Base-by-base conservation (phyloP, 1,140 invertebrate genomes). In the Drosophila guanche region DNA sequence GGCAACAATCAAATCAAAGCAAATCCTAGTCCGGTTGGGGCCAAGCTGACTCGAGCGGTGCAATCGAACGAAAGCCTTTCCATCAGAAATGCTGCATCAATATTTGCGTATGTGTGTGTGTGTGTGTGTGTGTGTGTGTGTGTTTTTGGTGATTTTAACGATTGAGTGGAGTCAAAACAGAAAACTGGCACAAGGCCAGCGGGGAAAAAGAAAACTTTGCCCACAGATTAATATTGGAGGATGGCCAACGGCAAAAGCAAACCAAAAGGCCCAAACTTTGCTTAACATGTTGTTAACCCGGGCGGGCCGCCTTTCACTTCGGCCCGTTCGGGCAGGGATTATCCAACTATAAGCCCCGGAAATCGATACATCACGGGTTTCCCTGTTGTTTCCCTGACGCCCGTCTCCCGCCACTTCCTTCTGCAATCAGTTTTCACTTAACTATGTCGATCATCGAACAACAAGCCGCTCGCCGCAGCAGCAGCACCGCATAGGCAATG, bases 381-480 rank as follows among this genome's bases (percentile, higher is more conserved):
- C n/a, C 70, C 27, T 57, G 66, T 67, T 80, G 78, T 81, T 68
- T 83, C 50, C 41, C 58, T n/a, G 42, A 7, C 43, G 8, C 4
- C 16, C 45, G 20, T 22, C 45, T 47, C 5, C 52, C n/a, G 22
- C 58, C 78, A 83, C 78, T 86, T 86, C 83, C 83, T 86, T 88
- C 83, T 16, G 46, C 75, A 86, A 88, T 86, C 88, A 88, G 88
- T 86, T 88, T 88, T 78, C 81, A 88, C 77, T 86, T 86, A 86
- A 86, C 81, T 86, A 88, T 86, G 81, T 86, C 83, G 83, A 79
- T 74, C 77, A 79, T 67, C 73, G 75, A 27, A 29, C 22, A 40
- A 23, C 61, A 75, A 61, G 60, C 60, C 57, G 58, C 54, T 58
- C 62, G 40, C 59, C 52, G 48, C 43, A 46, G 23, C 45, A 51